These are phyloP conservation scores for Archips crataeganus DNA, from an alignment of 2,888 invertebrate species.

Conservation along the genomic window DNA sequence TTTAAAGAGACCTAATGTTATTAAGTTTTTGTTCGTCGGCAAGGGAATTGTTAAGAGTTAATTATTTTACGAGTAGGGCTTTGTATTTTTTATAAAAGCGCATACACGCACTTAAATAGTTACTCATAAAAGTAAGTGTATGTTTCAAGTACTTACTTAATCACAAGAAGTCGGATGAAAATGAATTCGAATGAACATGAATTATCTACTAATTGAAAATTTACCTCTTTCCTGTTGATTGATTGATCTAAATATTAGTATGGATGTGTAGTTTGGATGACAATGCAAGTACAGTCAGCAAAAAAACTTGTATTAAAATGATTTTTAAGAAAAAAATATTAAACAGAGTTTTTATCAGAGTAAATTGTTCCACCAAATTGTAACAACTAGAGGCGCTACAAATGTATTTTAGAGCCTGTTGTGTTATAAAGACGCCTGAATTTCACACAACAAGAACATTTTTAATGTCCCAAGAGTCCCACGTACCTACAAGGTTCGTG, in stretches of 20 bases:
- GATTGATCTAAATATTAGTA: no score
- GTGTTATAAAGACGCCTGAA: not conserved
- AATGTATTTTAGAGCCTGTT: not conserved
- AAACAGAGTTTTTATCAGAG: not conserved
- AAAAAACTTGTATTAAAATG: no score
- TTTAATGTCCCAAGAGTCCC: constrained; percentile 6
- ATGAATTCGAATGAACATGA: no score
- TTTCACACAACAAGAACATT: constrained; percentile 2
- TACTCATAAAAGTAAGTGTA: no score
- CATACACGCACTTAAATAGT: no score
- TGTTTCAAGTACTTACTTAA: no score
- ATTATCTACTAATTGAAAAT: no score
- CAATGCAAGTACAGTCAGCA: no score
- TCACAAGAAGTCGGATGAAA: no score
- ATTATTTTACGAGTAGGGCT: not conserved
- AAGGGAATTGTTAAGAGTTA: constrained; percentile 13
- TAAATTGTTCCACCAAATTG: not conserved
- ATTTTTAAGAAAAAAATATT: no score
- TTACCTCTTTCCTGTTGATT: no score
- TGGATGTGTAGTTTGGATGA: no score
- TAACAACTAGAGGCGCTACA: not conserved
- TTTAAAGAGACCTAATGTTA: constrained; percentile 37
- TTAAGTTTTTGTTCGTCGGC: constrained; percentile 30
- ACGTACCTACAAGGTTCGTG: constrained; percentile 13
- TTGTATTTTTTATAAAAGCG: not conserved